Evolutionary conservation across 2,888 invertebrate genomes (phyloP), one percentile per base, ranked within the genome.

Genomic region (Drosophila atripex): DNA sequence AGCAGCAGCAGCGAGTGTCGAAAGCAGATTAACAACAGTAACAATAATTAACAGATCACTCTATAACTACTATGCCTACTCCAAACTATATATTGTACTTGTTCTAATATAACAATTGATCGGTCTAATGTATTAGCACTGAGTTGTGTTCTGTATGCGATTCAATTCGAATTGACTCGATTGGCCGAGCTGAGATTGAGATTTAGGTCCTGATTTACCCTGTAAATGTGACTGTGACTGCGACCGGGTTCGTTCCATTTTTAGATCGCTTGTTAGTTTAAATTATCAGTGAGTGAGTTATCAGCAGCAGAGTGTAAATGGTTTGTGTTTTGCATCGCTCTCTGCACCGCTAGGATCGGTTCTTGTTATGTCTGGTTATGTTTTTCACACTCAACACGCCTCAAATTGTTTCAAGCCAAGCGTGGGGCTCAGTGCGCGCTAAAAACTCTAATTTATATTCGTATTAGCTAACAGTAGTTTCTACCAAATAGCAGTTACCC

Each of bases 71-170:
- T 41, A 39, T 16, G 59, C 51, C 53, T 64, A 76, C 71, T 86
- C 85, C 45, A 43, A 35, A 66, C 63, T 73, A 41, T 45, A 18
- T 51, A 52, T 60, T 60, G 25, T 47, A 51, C 50, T 50, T 55
- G 65, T 52, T 57, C 49, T 71, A 65, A 65, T 53, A 53, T 53
- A 65, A 66, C 53, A 46, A 53, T 32, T 51, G 56, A 46, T 38
- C 60, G 60, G 52, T 68, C 61, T 63, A 18, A 66, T 65, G 69
- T 80, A 80, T 78, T 80, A 78, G 86, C 83, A 82, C 83, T 86
- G 82, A 80, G 85, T 86, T 82, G 50, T 60, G 59, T 73, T 61
- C n/a, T 41, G 41, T 63, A 63, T 60, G 53, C 53, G 63, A 66
- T 80, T 58, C 72, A 66, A 55, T 76, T 61, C 14, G 59, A 61